Percentiles rank a stretch among this genome's conserved stretches.
Evolutionary conservation across 2,888 invertebrate genomes (phyloP).

Genomic region (Cenopis cana): DNA sequence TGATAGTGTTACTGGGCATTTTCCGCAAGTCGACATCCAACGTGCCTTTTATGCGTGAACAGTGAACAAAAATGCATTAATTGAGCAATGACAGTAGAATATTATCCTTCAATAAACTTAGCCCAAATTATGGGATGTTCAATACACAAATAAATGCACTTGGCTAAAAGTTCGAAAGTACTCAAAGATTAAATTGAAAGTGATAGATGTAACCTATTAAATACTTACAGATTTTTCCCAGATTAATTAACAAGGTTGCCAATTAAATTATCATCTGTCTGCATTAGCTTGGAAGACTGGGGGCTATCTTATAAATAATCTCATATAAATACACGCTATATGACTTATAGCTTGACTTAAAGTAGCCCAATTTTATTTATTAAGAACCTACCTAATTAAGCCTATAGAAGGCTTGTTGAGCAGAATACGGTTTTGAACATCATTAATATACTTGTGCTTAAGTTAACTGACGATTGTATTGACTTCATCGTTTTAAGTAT

Average conservation of each 20-base stretch:
- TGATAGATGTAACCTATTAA: no score
- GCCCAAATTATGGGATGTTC: not conserved
- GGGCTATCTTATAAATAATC: constrained; percentile 28
- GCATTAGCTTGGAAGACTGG: constrained; percentile 39
- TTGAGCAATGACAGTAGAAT: not conserved
- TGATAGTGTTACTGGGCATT: no score
- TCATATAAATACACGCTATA: constrained; percentile 25
- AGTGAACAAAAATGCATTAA: not conserved
- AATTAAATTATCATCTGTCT: constrained; percentile 25
- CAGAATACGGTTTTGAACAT: constrained; percentile 11
- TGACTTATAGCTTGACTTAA: constrained; percentile 17
- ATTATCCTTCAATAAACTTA: not conserved
- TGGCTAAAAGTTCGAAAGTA: not conserved
- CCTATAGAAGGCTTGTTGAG: constrained; percentile 14
- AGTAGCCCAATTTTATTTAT: constrained; percentile 21
- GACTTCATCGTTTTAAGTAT: constrained; percentile 9
- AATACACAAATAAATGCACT: not conserved
- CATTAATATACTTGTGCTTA: not conserved
- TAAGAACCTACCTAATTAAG: constrained; percentile 22
- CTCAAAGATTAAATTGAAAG: not conserved
- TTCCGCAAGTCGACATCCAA: no score
- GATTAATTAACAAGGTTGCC: not conserved
- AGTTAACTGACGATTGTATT: not conserved
- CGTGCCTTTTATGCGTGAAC: no score
- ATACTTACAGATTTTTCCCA: no score